phyloP scores from a whole-genome alignment of 1,140 invertebrate species.

The Anthonomus grandis region DNA sequence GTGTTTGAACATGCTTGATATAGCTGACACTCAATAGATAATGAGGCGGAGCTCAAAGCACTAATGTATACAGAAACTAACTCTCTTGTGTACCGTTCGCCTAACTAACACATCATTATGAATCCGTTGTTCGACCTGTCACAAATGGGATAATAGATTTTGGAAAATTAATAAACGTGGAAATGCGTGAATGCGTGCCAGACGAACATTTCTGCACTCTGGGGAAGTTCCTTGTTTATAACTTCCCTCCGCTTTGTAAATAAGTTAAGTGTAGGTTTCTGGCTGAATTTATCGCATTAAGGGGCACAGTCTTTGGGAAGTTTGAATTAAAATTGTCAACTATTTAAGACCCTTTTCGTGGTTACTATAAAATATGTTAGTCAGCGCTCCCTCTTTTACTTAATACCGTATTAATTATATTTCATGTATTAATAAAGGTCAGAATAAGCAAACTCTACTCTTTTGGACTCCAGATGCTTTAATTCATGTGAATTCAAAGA shows the following conservation, averaged over 20 bases:
- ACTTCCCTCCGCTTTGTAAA: constrained; percentile 16
- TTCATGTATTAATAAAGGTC: too few relatives aligned
- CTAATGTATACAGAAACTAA: constrained; percentile 17
- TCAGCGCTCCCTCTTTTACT: too few relatives aligned
- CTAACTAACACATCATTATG: constrained; percentile 17
- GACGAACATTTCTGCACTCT: constrained; percentile 10
- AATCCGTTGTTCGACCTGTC: constrained; percentile 17
- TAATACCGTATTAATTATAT: too few relatives aligned
- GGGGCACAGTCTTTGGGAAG: too few relatives aligned
- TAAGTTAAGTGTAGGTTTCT: constrained; percentile 10
- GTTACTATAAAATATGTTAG: too few relatives aligned
- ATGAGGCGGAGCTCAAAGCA: constrained; percentile 4
- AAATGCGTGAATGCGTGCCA: constrained; percentile 21
- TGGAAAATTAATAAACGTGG: constrained; percentile 14
- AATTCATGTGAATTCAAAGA: too few relatives aligned
- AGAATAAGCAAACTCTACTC: too few relatives aligned
- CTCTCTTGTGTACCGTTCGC: constrained; percentile 9
- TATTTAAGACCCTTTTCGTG: too few relatives aligned
- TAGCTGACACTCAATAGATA: too few relatives aligned
- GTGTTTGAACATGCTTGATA: too few relatives aligned
- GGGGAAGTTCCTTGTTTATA: constrained; percentile 15
- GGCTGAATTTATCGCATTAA: constrained; percentile 19
- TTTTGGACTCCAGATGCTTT: too few relatives aligned
- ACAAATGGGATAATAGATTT: constrained; percentile 21
- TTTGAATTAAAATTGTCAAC: too few relatives aligned